These are phyloP conservation scores for Nyctibius bracteatus DNA, from an alignment of 2,113 vertebrate genomes.

Conservation along the genomic window DNA sequence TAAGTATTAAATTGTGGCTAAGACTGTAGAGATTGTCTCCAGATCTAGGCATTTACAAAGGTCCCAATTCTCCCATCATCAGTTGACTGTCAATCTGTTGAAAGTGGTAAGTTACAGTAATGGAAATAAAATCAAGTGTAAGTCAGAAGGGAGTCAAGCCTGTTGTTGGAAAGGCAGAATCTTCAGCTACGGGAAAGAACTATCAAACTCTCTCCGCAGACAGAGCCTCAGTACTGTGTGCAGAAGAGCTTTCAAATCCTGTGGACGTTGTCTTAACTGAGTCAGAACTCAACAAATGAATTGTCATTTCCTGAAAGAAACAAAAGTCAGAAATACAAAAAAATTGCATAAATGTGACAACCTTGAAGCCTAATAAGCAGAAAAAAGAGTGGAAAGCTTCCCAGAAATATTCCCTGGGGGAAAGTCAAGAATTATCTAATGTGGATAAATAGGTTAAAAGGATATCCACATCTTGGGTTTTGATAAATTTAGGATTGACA, in stretches of 20 bases:
- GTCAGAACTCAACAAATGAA: neutral
- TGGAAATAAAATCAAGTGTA: neutral
- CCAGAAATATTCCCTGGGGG: conserved; percentile 22
- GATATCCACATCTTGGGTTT: conserved; percentile 48
- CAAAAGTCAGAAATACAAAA: conserved; percentile 18
- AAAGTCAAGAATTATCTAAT: conserved; percentile 62
- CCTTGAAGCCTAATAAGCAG: conserved; percentile 45
- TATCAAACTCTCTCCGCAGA: neutral
- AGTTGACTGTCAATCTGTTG: neutral
- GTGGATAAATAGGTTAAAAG: conserved; percentile 55
- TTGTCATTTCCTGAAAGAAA: conserved; percentile 26
- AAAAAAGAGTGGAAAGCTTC: conserved; percentile 45
- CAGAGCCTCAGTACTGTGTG: neutral
- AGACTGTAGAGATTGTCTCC: neutral
- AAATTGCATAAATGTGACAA: conserved; percentile 51
- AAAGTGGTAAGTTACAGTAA: neutral
- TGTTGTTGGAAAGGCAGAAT: neutral
- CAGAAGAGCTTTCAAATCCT: neutral
- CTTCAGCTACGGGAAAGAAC: neutral
- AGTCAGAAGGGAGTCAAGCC: neutral
- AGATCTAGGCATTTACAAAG: neutral
- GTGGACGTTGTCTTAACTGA: conserved; percentile 11
- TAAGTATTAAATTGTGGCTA: neutral
- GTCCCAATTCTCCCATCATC: neutral
- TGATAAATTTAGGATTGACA: conserved; percentile 61